Evolutionary conservation across 1,140 invertebrate species (phyloP), one percentile per base, ranked within the genome.

Genomic region (Oryzaephilus surinamensis): DNA sequence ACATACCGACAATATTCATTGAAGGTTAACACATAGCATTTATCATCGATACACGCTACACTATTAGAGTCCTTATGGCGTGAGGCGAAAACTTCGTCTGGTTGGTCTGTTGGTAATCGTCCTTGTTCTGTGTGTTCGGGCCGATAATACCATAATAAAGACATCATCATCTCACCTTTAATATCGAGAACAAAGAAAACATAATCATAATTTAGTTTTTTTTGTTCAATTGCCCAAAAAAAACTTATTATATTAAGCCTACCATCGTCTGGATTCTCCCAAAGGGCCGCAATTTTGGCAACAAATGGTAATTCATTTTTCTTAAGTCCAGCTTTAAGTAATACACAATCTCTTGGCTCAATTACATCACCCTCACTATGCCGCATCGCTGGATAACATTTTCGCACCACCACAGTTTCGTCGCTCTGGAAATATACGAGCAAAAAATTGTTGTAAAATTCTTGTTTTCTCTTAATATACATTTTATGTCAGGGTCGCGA

Each of bases 81-180:
- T 2, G 91, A 96, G 15, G 93, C 93, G 67, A 95, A 97, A 27
- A 97, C 81, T 67, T 97, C 93, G 55, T 92, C 87, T 3, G 79
- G 74, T 51, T 82, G 77, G 63, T 94, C 86, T 13, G 74, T 73
- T 13, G 76, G 67, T 46, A 76, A 73, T 4, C 87, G 70, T 2
- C 90, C 89, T 53, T 81, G 77, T 51, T 97, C 91, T 0, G 90
- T 95, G 64, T 97, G 93, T 66, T 98, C 93, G 0, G 93, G 92
- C 53, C 92, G 76, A 66, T 98, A 97, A 68, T 95, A 98, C 94
- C 94, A 97, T 31, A 96, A 65, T 33, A 97, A 66, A 1, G 88
- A 92, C 70, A 96, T 86, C 86, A 93, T 95, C 88, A 96, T 94
- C 64, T 96, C 91, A 37, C 86, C 89, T 94, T n/a, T n/a, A n/a